phyloP scores from a whole-genome alignment of 64 coral and sea anemone genomes.

The Pocillopora damicornis region DNA sequence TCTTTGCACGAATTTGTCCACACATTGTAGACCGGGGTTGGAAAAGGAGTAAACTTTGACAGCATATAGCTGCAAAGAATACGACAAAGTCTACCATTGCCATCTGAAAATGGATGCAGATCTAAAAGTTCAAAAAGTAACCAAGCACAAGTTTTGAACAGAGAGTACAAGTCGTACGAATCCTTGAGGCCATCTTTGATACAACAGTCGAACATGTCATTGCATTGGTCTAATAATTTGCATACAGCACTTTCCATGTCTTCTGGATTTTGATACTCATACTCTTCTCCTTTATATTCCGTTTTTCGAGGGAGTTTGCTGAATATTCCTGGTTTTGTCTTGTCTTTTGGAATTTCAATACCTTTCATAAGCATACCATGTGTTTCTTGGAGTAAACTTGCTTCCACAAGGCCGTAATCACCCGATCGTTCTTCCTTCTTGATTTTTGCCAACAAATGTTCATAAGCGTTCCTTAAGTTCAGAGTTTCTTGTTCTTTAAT shows the following conservation, averaged over 20 bases:
- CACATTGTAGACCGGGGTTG: slow-evolving; percentile 72
- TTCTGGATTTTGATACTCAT: slow-evolving; percentile 51
- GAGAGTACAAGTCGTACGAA: slow-evolving; percentile 10
- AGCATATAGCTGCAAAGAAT: slow-evolving; percentile 71
- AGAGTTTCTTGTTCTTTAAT: slow-evolving; percentile 64
- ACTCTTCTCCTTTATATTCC: slow-evolving; percentile 33
- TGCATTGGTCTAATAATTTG: slow-evolving; percentile 47
- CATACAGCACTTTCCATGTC: slow-evolving; percentile 55
- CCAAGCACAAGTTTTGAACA: slow-evolving; percentile 62
- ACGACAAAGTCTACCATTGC: slow-evolving; percentile 81
- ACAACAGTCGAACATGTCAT: slow-evolving; percentile 32
- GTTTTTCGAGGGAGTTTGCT: not conserved
- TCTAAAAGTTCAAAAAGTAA: slow-evolving; percentile 80
- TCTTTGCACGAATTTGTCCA: slow-evolving; percentile 64
- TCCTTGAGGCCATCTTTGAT: slow-evolving; percentile 23
- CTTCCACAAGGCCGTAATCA: slow-evolving; percentile 40
- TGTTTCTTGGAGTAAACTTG: slow-evolving; percentile 10
- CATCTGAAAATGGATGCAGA: slow-evolving; percentile 84
- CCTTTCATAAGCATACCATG: slow-evolving; percentile 29
- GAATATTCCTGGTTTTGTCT: not conserved
- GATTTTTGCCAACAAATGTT: slow-evolving; percentile 20
- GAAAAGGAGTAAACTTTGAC: slow-evolving; percentile 56
- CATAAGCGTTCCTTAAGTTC: slow-evolving; percentile 54
- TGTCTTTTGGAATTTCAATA: not conserved
- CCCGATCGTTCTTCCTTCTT: not conserved